Base-by-base conservation (phyloP, 2,113 vertebrate species). In the Agapornis roseicollis region DNA sequence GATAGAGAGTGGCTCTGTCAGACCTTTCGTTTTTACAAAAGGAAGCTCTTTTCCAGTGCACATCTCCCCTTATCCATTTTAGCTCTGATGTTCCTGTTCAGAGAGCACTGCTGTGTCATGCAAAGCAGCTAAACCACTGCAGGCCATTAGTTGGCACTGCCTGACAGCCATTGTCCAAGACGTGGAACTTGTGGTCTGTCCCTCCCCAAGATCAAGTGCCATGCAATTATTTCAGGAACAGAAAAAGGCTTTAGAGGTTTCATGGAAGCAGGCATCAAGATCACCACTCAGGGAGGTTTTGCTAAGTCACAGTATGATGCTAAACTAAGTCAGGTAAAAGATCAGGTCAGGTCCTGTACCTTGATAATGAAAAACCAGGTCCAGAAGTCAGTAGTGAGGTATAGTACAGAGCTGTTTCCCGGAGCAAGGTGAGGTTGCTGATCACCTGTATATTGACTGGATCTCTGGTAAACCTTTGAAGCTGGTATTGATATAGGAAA, bases 391-490 rank as follows among this genome's bases (percentile, higher is more conserved):
- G 77, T 1, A 97, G 90, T 0, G 2, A 71, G 71, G 93, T 97
- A 39, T 94, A 97, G 73, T 91, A 97, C 53, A 60, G 15, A 4
- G 93, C 96, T 2, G 88, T 97, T 12, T 95, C 79, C 83, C 6
- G 20, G 2, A 88, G 90, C 80, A 97, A 35, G 42, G 76, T 94
- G 64, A 97, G 95, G 25, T 91, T 88, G 82, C 86, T 64, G 17
- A 95, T 31, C 89, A 93, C 39, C 68, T 89, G 55, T 11, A 96
- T 2, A 2, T 60, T 88, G 17, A 47, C 79, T 0, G 96, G 78
- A 58, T 97, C 92, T 28, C 55, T 80, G 85, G 93, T 87, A 46
- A 97, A 97, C 3, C 29, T 88, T 20, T 93, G 94, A 49, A 97
- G 96, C 97, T 97, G 93, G 55, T 33, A 27, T 87, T 14, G 71